Percentiles rank a stretch among this genome's conserved stretches.
Conservation (phyloP, 1,140 invertebrate species). For the Aplysia californica region DNA sequence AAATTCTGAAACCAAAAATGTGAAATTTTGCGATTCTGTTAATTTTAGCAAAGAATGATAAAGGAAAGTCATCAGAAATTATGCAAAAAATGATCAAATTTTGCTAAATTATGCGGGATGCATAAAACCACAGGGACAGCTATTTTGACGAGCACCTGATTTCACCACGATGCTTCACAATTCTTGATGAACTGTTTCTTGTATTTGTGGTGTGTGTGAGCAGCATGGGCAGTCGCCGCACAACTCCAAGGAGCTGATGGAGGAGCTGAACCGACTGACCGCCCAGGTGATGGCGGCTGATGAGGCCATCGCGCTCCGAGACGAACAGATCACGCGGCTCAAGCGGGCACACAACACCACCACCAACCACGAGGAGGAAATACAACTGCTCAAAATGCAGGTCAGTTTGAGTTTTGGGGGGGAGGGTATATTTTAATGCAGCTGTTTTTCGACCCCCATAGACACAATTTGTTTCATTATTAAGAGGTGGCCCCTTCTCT, state of each 20-base stretch:
- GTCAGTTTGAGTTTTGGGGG: conserved; percentile 26
- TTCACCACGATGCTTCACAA: too few relatives aligned
- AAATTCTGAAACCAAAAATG: too few relatives aligned
- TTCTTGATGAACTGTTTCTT: too few relatives aligned
- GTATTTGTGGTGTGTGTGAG: too few relatives aligned
- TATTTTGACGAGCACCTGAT: too few relatives aligned
- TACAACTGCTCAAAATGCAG: conserved; percentile 52
- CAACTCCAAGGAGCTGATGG: conserved; percentile 35
- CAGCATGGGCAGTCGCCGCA: too few relatives aligned
- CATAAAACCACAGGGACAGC: too few relatives aligned
- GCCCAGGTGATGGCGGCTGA: conserved; percentile 57
- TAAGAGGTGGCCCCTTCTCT: not conserved
- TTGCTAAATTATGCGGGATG: too few relatives aligned
- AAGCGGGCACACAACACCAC: conserved; percentile 31
- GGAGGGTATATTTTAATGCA: not conserved
- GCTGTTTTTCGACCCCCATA: not conserved
- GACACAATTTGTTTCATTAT: not conserved
- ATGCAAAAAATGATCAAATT: too few relatives aligned
- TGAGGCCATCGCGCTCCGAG: conserved; percentile 48
- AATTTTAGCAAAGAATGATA: too few relatives aligned
- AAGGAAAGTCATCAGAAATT: too few relatives aligned
- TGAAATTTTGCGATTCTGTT: too few relatives aligned
- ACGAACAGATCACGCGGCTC: conserved; percentile 44
- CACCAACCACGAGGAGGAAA: conserved; percentile 41
- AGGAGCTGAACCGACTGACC: conserved; percentile 50